Base-by-base conservation (phyloP, 2,888 invertebrate genomes). In the Ectemnius continuus region DNA sequence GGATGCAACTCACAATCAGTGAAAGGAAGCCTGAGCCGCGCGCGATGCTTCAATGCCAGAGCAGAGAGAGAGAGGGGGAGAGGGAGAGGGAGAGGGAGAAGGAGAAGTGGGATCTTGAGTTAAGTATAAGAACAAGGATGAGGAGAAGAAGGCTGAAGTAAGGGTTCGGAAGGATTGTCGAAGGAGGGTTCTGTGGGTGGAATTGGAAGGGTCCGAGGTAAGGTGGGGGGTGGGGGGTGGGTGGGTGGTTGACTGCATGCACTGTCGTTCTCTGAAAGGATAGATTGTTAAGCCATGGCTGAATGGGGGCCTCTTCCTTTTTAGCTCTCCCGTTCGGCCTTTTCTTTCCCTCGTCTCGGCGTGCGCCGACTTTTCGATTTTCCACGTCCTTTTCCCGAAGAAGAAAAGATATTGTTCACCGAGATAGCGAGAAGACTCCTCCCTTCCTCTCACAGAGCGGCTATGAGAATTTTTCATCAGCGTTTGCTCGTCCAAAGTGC, bases 331-430 rank as follows among this genome's bases (percentile, higher is more conserved):
- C 52, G 81, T 80, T 82, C 82, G 82, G 80, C 70, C 82, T 79
- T 84, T 85, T 83, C 82, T 84, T 85, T 82, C 23, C 23, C 23
- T 23, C 23, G 23, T 23, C 23, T 23, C 23, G 23, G 23, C 23
- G 23, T 3, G 23, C 23, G 23, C 23, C 84, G 84, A 86, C 85
- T 87, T 88, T 89, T 86, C 88, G 87, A 88, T 88, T 84, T 86
- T 86, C 84, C 76, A 81, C 84, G 82, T 80, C 85, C 86, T 85
- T 36, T 36, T 11, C 36, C 36, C 36, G 82, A 82, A 81, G 80
- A 86, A 87, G 87, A 88, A 89, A 87, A 84, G 87, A 86, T 85
- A 88, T 88, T 87, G 88, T 88, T 87, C 86, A 76, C 77, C 69
- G 45, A 57, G 70, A 59, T 58, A 59, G 46, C 61, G 67, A 20